These are phyloP conservation scores for Sebastes nivosus DNA, from an alignment of 2,797 vertebrate genomes.

Conservation along the genomic window DNA sequence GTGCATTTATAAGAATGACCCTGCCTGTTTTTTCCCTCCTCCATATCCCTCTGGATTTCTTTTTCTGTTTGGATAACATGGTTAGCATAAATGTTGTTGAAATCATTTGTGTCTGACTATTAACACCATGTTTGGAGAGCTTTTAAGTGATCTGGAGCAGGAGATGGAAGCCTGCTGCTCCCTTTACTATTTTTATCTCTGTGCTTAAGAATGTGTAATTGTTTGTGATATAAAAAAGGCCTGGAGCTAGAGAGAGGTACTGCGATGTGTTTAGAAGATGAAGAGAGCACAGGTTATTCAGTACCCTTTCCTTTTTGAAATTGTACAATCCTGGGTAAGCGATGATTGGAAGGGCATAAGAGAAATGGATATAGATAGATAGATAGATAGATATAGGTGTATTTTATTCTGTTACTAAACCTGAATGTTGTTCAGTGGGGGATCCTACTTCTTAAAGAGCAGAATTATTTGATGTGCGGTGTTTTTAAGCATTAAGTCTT, in stretches of 20 bases:
- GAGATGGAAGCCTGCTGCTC: slow-evolving; percentile 20
- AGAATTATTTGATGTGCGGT: background rate
- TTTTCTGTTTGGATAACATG: slow-evolving; percentile 19
- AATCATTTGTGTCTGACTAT: background rate
- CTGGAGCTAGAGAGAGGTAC: background rate
- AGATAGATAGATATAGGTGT: background rate
- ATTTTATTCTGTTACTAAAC: background rate
- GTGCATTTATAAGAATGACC: slow-evolving; percentile 5
- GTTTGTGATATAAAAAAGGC: slow-evolving; percentile 18
- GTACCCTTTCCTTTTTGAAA: background rate
- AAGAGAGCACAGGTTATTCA: background rate
- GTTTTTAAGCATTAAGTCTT: background rate
- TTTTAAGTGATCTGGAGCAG: slow-evolving; percentile 24
- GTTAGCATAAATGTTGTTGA: slow-evolving; percentile 3
- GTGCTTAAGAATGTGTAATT: slow-evolving; percentile 36
- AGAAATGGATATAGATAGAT: background rate
- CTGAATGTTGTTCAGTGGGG: background rate
- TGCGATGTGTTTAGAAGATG: background rate
- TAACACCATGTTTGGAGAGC: slow-evolving; percentile 33
- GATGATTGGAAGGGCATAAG: background rate
- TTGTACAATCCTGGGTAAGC: background rate
- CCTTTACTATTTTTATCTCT: slow-evolving; percentile 53
- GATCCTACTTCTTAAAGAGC: background rate
- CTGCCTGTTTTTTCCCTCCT: background rate
- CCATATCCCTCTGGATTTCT: background rate